Evolutionary conservation across 2,888 invertebrate species (phyloP), one percentile per base, ranked within the genome.

Genomic region (Folsomia manolachei): DNA sequence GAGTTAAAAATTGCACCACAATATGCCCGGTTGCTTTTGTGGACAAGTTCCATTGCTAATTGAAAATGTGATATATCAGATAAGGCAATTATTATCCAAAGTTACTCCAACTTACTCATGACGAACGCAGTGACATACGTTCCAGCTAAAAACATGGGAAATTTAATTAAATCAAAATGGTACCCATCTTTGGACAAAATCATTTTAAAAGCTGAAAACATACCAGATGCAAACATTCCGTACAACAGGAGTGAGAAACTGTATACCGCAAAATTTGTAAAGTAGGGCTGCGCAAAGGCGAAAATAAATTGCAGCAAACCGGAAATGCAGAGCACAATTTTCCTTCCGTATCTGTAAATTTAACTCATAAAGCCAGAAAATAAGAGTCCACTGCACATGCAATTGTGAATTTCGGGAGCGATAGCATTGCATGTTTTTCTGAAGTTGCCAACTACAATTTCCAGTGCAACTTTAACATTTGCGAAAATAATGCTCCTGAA

Each of bases 11-110:
- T 87, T 23, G 93, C 88, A 9, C 94, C 94, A 81, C 92, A 93
- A 0, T 88, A 86, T 0, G 93, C 93, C 71, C 94, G 87, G 81
- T 90, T 91, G 75, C 88, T 90, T 0, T 93, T 85, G 2, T 93
- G 93, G 0, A 94, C 92, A 70, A 93, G 83, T 83, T 94, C 94
- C 93, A 93, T 93, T 0, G 90, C 89, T 73, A 89, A n/a, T n/a
- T n/a, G n/a, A 51, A 14, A 51, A 11, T 11, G 9, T 60, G 11
- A 60, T 60, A 60, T 60, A 60, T 7, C 7, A 60, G 21, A 11
- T 9, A 60, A 11, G 21, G 7, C 9, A n/a, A 60, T 23, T 24
- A 63, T 63, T 19, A 27, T n/a, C n/a, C n/a, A n/a, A n/a, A n/a
- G n/a, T n/a, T n/a, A n/a, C n/a, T n/a, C n/a, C n/a, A n/a, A 56